These are phyloP conservation scores for Sanderia malayensis DNA, from an alignment of 30 jellyfish, hydroid and myxozoan genomes.

Conservation along the genomic window DNA sequence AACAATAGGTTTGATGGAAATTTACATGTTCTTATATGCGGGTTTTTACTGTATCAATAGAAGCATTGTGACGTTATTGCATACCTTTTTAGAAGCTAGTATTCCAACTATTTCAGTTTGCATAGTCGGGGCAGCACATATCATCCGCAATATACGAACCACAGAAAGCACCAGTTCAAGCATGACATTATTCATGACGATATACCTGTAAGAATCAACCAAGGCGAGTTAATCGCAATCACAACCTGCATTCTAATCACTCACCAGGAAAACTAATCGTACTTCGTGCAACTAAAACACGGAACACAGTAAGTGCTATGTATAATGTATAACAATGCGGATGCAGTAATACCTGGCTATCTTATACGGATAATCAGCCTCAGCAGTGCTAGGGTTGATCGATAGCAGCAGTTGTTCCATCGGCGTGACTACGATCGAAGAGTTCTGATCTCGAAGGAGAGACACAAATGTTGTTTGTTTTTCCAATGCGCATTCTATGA, in stretches of 20 bases:
- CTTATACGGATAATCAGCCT: slow-evolving; percentile 75
- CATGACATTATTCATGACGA: slow-evolving; percentile 40
- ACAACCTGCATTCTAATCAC: no score
- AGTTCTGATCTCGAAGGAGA: slow-evolving; percentile 40
- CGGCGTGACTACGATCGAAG: slow-evolving; percentile 67
- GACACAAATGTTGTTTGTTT: slow-evolving; percentile 65
- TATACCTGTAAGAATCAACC: slow-evolving; percentile 46
- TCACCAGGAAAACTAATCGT: no score
- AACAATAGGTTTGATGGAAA: no score
- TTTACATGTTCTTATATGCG: no score
- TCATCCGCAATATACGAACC: slow-evolving; percentile 44
- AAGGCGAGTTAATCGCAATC: no score
- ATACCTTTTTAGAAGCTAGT: slow-evolving; percentile 65
- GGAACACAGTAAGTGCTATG: no score
- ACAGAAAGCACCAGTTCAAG: slow-evolving; percentile 46
- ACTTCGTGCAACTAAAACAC: no score
- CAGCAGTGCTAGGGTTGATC: slow-evolving; percentile 91
- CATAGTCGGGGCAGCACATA: slow-evolving; percentile 35
- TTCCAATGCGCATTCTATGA: slow-evolving; percentile 54
- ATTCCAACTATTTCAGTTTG: slow-evolving; percentile 71
- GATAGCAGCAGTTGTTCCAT: slow-evolving; percentile 76
- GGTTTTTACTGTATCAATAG: no score
- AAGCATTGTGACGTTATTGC: no score
- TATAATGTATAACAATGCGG: background rate
- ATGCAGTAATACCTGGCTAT: slow-evolving; percentile 64